Conservation (phyloP, 2,113 vertebrate genomes). For the Monopterus albus region DNA sequence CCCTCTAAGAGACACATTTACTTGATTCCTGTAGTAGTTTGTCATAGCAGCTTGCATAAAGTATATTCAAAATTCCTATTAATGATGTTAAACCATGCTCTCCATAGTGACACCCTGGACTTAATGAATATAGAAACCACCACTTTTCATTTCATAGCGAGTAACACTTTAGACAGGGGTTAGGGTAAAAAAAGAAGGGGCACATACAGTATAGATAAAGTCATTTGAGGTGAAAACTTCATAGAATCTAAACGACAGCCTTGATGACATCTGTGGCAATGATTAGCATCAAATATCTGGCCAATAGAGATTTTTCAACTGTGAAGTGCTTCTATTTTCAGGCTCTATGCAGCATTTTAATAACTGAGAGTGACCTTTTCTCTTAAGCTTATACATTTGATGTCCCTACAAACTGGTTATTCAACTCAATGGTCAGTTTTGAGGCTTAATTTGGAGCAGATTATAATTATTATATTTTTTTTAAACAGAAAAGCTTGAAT, state of each 20-base stretch:
- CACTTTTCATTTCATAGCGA: slow-evolving; percentile 10
- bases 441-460: too few relatives aligned
- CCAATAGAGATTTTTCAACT: background rate
- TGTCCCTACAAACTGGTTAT: too few relatives aligned
- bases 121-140: slow-evolving; percentile 24
- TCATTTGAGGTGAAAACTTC: slow-evolving; percentile 20
- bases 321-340: slow-evolving; percentile 19
- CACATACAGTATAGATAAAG: slow-evolving; percentile 16
- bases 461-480: too few relatives aligned
- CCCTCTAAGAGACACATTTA: too few relatives aligned
- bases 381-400: too few relatives aligned
- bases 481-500: too few relatives aligned
- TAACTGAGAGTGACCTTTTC: too few relatives aligned
- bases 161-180: slow-evolving; percentile 3
- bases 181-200: too few relatives aligned
- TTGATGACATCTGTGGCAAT: background rate
- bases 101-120: background rate
- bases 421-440: too few relatives aligned
- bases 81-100: background rate
- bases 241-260: slow-evolving; percentile 37
- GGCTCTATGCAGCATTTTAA: too few relatives aligned
- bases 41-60: too few relatives aligned
- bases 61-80: slow-evolving; percentile 16
- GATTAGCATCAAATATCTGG: slow-evolving; percentile 11
- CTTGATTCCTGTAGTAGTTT: too few relatives aligned